Conservation (phyloP, 64 coral and sea anemone species). For the Anthopleura sola region DNA sequence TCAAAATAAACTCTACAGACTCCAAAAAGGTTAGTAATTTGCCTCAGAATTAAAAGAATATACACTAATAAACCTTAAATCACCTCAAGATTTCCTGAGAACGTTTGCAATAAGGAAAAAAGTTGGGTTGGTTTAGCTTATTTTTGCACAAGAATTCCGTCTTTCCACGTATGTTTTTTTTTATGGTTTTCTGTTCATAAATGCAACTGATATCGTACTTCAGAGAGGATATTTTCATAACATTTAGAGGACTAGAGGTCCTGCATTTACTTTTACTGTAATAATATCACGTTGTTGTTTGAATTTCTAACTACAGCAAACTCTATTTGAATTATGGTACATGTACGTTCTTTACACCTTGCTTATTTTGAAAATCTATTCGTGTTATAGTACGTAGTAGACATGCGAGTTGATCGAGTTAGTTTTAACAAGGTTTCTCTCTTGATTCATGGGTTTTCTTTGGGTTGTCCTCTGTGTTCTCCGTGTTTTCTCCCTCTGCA, state of each 20-base stretch:
- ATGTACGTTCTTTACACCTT: too few species aligned
- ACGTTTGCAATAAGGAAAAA: neutral
- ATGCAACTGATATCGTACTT: neutral
- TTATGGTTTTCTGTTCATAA: neutral
- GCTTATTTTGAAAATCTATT: too few species aligned
- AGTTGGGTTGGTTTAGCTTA: too few species aligned
- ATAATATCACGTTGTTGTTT: neutral
- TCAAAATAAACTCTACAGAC: conserved; percentile 51
- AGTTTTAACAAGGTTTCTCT: too few species aligned
- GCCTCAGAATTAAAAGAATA: neutral
- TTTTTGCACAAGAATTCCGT: neutral
- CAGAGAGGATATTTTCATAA: neutral
- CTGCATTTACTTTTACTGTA: neutral
- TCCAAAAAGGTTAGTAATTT: conserved; percentile 45
- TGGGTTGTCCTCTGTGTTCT: too few species aligned
- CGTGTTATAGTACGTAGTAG: too few species aligned
- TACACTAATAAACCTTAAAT: neutral
- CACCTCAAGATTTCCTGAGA: neutral
- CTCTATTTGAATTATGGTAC: too few species aligned
- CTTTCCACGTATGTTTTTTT: neutral
- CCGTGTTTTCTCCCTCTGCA: too few species aligned
- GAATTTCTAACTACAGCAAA: neutral
- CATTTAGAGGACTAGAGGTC: neutral
- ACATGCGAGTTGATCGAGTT: too few species aligned
- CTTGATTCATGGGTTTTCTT: too few species aligned